Percentiles rank a stretch among this genome's conserved stretches.
phyloP scores from a whole-genome alignment of 1,140 invertebrate species.

The Venturia canescens region DNA sequence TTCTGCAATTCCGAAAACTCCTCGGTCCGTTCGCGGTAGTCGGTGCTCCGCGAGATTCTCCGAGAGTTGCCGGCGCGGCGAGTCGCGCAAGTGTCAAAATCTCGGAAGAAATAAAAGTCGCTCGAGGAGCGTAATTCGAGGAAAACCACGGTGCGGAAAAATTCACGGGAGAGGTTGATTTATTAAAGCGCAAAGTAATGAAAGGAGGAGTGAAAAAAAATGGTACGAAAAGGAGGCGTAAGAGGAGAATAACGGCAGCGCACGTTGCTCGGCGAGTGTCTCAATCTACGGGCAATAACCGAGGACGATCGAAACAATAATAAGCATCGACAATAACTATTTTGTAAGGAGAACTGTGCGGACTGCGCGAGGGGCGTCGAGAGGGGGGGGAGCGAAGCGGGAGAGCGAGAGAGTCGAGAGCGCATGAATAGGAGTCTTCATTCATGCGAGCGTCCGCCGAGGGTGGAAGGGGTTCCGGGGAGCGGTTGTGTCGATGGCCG shows the following conservation, averaged over 20 bases:
- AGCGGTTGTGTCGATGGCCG: not conserved
- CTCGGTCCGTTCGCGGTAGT: no score
- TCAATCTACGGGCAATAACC: slow-evolving; percentile 19
- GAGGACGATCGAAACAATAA: slow-evolving; percentile 52
- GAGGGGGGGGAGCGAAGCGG: not conserved
- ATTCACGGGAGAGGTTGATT: no score
- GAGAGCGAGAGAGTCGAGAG: not conserved
- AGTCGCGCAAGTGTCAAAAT: no score
- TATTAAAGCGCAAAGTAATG: no score
- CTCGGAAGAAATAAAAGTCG: no score
- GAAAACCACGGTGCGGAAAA: no score
- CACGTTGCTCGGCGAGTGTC: not conserved
- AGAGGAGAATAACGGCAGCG: not conserved
- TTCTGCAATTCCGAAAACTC: no score
- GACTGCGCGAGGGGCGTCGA: slow-evolving; percentile 49
- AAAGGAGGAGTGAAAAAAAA: no score
- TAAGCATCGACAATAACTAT: slow-evolving; percentile 62
- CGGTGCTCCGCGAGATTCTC: no score
- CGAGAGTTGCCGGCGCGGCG: no score
- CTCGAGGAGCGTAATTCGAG: no score
- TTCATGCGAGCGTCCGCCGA: slow-evolving; percentile 54
- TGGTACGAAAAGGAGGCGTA: no score
- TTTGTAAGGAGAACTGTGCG: slow-evolving; percentile 62
- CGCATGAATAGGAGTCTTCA: slow-evolving; percentile 65
- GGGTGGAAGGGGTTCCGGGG: slow-evolving; percentile 8